These are phyloP conservation scores for Odontamblyopus rebecca DNA, from an alignment of 2,797 vertebrate species.

Conservation along the genomic window DNA sequence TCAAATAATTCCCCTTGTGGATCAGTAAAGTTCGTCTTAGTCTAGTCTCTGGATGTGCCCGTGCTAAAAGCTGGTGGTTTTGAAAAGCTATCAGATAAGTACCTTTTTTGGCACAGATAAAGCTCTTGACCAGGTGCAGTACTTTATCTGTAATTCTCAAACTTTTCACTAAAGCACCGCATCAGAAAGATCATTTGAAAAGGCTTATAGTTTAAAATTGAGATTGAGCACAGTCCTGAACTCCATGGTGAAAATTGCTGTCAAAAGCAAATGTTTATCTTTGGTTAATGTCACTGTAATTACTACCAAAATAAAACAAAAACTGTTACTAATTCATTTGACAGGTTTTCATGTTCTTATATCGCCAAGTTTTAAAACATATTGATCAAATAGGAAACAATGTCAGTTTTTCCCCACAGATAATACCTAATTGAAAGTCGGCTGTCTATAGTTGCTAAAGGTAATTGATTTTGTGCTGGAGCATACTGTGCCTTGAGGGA, in stretches of 20 bases:
- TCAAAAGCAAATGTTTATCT: background rate
- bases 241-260: background rate
- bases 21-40: no score
- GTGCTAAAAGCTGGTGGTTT: constrained; percentile 31
- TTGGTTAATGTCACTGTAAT: background rate
- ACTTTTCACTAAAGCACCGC: background rate
- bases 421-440: no score
- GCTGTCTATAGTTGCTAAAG: background rate
- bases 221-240: background rate
- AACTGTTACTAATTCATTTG: no score
- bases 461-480: background rate
- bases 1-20: no score
- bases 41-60: constrained; percentile 11
- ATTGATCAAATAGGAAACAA: no score
- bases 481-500: no score
- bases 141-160: background rate
- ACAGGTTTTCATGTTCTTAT: no score
- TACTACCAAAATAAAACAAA: no score
- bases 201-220: background rate
- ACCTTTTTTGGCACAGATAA: constrained; percentile 11
- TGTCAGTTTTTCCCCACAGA: no score
- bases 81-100: background rate
- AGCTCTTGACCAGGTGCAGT: background rate
- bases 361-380: no score
- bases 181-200: background rate